A percentile compares a stretch with the other conserved stretches of the same genome.
phyloP scores from a whole-genome alignment of 2,113 vertebrate genomes.

The Sturnira hondurensis region DNA sequence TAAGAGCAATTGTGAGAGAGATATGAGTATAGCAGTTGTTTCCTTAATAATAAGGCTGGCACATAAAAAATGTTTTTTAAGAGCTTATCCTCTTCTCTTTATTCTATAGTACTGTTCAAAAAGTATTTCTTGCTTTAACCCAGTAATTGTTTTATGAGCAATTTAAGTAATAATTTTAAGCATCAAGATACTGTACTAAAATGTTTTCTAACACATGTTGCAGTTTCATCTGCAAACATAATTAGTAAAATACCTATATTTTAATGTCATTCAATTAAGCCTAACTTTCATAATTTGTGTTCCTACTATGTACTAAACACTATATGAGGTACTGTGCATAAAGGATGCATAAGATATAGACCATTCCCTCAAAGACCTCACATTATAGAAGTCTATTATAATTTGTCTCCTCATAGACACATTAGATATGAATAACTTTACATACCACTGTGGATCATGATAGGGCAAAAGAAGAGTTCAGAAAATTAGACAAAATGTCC shows the following conservation, averaged over 20 bases:
- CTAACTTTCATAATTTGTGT: background rate
- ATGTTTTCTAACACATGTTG: background rate
- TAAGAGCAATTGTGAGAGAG: background rate
- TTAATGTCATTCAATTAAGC: slow-evolving; percentile 1
- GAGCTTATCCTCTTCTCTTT: background rate
- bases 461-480: background rate
- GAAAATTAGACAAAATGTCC: background rate
- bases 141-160: background rate
- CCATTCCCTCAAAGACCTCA: background rate
- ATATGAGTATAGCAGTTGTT: background rate
- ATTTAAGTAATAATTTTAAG: background rate
- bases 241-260: background rate
- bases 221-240: background rate
- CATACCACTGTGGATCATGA: background rate
- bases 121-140: background rate
- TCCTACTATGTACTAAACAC: background rate
- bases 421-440: background rate
- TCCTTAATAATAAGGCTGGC: background rate
- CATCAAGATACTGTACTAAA: background rate
- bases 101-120: background rate
- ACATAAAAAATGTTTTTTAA: background rate
- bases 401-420: background rate
- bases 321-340: background rate
- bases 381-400: background rate
- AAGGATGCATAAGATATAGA: background rate